Evolutionary conservation across 2,113 vertebrate species (phyloP), one percentile per base, ranked within the genome.

Genomic region (Osmerus mordax): DNA sequence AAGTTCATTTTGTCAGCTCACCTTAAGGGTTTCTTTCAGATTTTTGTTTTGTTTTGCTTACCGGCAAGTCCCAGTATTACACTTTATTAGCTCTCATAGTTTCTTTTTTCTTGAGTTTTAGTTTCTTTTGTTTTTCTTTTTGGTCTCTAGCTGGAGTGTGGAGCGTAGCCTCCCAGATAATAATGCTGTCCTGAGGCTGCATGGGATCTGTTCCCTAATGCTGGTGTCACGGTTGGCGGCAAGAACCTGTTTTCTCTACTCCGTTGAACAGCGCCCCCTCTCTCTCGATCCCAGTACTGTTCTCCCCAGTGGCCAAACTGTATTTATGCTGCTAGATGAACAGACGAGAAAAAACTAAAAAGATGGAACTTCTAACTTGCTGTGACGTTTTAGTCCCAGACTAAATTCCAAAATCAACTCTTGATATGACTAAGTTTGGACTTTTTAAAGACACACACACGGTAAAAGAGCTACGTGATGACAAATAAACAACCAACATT

Each of bases 321-420:
- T 96, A 96, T 96, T 96, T 96, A 98, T 98, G 97, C 97, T 98
- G 97, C 96, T 98, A 98, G 88, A 84, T 77, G 94, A 94, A 94
- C 84, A 91, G 72, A 69, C 92, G 77, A 77, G 64, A 76, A 75
- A 78, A 79, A 93, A 83, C 74, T 73, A 67, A 74, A 89, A 87
- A 86, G 81, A 82, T 87, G 88, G 89, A 91, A 90, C 94, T 94
- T 91, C 90, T 85, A 47, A 89, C 85, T 96, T 95, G 95, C 96
- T 98, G 97, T 95, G 97, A 98, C 97, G 96, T 98, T 99, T 99
- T 98, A 98, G 96, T 98, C 97, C 95, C 97, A 97, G 96, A 95
- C 94, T 94, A 95, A 97, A 97, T 96, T 96, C 96, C 95, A 97
- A 98, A 95, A 84, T 87, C 93, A 94, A 95, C 94, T 96, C 93